A percentile compares a stretch with the other conserved stretches of the same genome.
Conservation (phyloP, 2,113 vertebrate species). For the Eleginops maclovinus region DNA sequence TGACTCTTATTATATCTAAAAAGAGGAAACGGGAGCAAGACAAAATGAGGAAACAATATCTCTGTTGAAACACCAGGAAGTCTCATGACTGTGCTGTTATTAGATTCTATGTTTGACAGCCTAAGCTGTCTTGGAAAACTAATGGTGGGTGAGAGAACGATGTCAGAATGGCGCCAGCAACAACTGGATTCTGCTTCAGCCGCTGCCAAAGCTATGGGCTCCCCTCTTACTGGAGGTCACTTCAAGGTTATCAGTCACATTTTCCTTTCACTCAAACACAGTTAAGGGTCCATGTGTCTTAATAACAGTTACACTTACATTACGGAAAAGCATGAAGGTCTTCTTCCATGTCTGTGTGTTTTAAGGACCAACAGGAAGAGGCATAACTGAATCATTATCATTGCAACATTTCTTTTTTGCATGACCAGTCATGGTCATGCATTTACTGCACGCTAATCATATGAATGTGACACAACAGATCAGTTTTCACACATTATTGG, state of each 20-base stretch:
- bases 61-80: slow-evolving; percentile 16
- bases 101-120: slow-evolving; percentile 17
- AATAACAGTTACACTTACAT: neutral
- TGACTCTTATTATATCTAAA: slow-evolving; percentile 33
- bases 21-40: neutral
- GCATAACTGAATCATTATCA: neutral
- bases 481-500: slow-evolving; percentile 29
- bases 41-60: slow-evolving; percentile 20
- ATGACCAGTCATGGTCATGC: slow-evolving; percentile 26
- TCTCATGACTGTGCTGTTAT: slow-evolving; percentile 18
- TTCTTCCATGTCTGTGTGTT: neutral
- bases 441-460: neutral
- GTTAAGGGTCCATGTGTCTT: neutral
- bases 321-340: neutral
- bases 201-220: neutral
- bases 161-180: neutral
- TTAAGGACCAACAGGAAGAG: neutral
- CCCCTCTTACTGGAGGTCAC: neutral
- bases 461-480: slow-evolving; percentile 16
- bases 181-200: neutral
- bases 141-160: neutral
- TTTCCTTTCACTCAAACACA: neutral
- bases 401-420: slow-evolving; percentile 8
- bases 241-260: slow-evolving; percentile 7
- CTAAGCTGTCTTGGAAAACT: slow-evolving; percentile 1